These are phyloP conservation scores for Pterocles orientalis DNA, from an alignment of 2,113 vertebrate genomes.

Conservation along the genomic window DNA sequence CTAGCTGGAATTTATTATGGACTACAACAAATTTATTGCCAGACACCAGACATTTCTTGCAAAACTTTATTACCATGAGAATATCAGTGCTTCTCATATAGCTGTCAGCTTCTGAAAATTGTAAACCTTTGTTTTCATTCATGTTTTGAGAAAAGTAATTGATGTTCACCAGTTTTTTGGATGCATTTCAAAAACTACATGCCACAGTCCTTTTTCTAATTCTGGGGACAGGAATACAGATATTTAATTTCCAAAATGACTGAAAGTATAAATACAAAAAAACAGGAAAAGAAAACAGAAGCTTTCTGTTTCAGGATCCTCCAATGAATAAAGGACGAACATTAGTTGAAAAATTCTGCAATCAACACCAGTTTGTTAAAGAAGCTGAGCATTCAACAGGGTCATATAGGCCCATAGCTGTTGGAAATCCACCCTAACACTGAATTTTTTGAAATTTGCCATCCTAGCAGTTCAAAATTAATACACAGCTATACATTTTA, in stretches of 20 bases:
- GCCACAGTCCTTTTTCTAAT: background rate
- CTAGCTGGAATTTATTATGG: background rate
- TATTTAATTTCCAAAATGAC: background rate
- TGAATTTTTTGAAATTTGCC: background rate
- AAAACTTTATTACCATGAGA: background rate
- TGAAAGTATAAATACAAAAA: background rate
- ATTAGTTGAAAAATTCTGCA: background rate
- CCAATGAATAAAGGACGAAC: background rate
- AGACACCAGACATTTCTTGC: background rate
- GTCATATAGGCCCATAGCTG: background rate
- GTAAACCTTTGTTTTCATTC: background rate
- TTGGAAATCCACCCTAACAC: background rate
- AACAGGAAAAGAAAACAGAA: background rate
- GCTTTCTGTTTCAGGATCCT: background rate
- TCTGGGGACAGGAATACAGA: background rate
- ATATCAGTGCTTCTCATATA: background rate
- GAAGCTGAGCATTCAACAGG: background rate
- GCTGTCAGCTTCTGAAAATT: background rate
- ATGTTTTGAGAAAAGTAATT: background rate
- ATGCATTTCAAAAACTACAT: background rate
- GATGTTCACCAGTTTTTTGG: background rate
- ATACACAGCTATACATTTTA: background rate
- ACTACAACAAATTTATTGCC: background rate
- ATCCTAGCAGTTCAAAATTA: background rate
- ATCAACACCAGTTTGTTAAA: background rate